These are phyloP conservation scores for Ailurus styani DNA, from an alignment of 2,113 vertebrate species.

Conservation along the genomic window DNA sequence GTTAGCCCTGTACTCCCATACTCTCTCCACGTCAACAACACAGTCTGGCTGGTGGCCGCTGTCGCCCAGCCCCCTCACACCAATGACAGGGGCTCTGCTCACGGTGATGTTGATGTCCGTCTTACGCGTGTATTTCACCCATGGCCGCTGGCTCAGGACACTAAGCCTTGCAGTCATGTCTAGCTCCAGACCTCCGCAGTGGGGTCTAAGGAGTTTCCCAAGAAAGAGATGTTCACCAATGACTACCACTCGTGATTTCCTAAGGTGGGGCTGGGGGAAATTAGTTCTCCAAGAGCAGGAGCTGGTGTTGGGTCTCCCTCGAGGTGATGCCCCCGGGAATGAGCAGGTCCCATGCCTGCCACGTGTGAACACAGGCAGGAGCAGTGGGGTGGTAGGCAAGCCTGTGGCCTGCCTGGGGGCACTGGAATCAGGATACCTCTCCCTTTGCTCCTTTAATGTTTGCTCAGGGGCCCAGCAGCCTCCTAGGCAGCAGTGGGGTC, in stretches of 20 bases:
- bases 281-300: not conserved
- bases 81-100: not conserved
- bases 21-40: not conserved
- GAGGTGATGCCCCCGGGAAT: not conserved
- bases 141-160: rapidly evolving
- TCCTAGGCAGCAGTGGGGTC: not conserved
- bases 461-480: not conserved
- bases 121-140: not conserved
- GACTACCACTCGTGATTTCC: not conserved
- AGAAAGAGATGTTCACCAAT: not conserved
- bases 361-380: not conserved
- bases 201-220: not conserved
- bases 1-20: no score
- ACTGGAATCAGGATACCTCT: not conserved
- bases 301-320: not conserved
- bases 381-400: not conserved
- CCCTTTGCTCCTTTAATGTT: not conserved
- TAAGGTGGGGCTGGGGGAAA: not conserved
- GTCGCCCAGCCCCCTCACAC: not conserved
- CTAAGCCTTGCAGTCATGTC: not conserved
- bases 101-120: not conserved
- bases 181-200: not conserved
- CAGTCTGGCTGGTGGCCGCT: not conserved
- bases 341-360: not conserved
- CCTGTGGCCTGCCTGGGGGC: not conserved